phyloP scores from a whole-genome alignment of 2,888 invertebrate species.

The Oligia fasciuncula region DNA sequence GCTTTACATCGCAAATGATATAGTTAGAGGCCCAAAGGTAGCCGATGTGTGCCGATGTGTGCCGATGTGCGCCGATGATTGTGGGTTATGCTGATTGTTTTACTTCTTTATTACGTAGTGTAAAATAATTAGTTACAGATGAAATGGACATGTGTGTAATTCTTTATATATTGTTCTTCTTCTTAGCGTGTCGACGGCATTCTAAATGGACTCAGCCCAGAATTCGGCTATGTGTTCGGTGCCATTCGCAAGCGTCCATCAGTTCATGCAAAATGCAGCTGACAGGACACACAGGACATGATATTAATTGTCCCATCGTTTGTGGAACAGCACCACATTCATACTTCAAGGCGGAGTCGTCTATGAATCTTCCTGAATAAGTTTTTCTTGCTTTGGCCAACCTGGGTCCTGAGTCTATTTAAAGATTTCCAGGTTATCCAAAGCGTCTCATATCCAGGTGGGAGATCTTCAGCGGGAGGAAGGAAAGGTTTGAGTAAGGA shows the following conservation, averaged over 20 bases:
- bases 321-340: background rate
- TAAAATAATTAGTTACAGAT: background rate
- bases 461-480: background rate
- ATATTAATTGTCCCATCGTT: background rate
- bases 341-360: background rate
- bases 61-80: constrained; percentile 43
- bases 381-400: background rate
- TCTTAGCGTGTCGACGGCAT: too few relatives aligned
- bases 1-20: constrained; percentile 53
- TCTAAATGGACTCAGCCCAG: background rate
- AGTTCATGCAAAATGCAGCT: background rate
- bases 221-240: background rate
- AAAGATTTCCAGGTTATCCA: background rate
- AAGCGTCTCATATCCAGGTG: background rate
- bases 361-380: background rate
- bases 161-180: background rate
- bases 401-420: background rate
- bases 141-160: background rate
- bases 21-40: constrained; percentile 46
- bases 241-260: background rate
- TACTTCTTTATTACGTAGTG: background rate
- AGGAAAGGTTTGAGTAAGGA: background rate
- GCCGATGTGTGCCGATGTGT: constrained; percentile 47
- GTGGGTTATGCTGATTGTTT: constrained; percentile 6
- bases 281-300: background rate